Evolutionary conservation across 2,797 vertebrate species (phyloP), one percentile per base, ranked within the genome.

Genomic region (Poeciliopsis paucimaculata): DNA sequence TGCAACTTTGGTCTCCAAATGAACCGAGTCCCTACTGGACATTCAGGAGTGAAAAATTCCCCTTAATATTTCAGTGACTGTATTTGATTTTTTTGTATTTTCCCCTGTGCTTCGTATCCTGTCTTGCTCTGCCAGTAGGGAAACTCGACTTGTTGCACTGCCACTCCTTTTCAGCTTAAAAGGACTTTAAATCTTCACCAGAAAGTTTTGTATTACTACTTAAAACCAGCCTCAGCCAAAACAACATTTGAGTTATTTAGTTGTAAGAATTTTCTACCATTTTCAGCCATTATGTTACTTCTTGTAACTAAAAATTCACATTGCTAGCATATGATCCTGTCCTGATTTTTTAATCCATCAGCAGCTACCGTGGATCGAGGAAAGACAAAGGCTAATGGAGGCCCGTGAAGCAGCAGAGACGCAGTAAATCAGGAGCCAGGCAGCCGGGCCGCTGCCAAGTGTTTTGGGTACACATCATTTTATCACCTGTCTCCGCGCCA

Each of bases 381-480:
- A 31, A 73, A 7, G 51, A 34, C 74, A 39, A 74, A 55, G 26
- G 46, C 46, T 23, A 72, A 53, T 41, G 51, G 34, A 82, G 71
- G 68, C 75, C n/a, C 57, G 28, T 81, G 26, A 76, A 81, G 71
- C 73, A 8, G 41, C 36, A 23, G 51, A 60, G 77, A 68, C 0
- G 36, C n/a, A 78, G 80, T 90, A 86, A 91, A 92, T 92, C 86
- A 88, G 72, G 0, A 4, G 26, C 0, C n/a, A 73, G 77, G 64
- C 85, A 83, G 83, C 72, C 51, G 73, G 77, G 7, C n/a, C 73
- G 77, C 79, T 49, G 73, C 55, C 31, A 66, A 84, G 77, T 86
- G 87, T 90, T 91, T 90, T 76, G 78, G 72, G 89, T 90, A 91
- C 91, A 91, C 88, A 92, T 77, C 60, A 74, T 90, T 92, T 91